phyloP scores from a whole-genome alignment of 1,140 invertebrate genomes.

The Chelonus insularis region DNA sequence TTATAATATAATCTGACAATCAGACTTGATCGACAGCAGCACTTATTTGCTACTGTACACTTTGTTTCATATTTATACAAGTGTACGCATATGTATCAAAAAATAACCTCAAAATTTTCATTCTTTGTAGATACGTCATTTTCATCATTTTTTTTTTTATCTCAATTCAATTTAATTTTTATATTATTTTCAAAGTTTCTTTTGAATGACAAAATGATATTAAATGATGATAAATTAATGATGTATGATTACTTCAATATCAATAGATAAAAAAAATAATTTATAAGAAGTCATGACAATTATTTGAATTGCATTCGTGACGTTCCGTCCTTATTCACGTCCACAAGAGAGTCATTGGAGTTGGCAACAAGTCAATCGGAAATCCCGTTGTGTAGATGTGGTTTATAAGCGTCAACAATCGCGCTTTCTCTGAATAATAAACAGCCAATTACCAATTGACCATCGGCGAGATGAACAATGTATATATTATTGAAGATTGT shows the following conservation, averaged over 20 bases:
- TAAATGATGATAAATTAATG: too few species aligned
- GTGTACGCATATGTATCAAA: too few species aligned
- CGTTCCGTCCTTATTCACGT: constrained; percentile 15
- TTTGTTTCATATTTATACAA: too few species aligned
- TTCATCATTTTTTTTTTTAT: too few species aligned
- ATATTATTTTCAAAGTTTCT: too few species aligned
- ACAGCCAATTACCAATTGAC: not conserved
- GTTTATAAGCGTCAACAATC: not conserved
- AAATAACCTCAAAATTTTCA: too few species aligned
- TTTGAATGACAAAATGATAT: too few species aligned
- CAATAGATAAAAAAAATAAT: constrained; percentile 17
- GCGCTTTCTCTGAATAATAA: not conserved
- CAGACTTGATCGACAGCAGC: constrained; percentile 31
- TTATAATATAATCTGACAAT: constrained; percentile 32
- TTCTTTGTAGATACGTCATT: too few species aligned
- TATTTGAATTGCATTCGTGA: constrained; percentile 6
- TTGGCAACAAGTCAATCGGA: constrained; percentile 15
- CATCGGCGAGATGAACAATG: not conserved
- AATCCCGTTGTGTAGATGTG: constrained; percentile 1
- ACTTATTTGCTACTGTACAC: not conserved
- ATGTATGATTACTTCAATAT: too few species aligned
- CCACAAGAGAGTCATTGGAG: constrained; percentile 2
- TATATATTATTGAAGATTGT: not conserved
- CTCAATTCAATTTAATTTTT: too few species aligned
- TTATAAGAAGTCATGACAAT: constrained; percentile 25